Conservation (phyloP, 2,888 invertebrate species). For the Acrobasis repandana region DNA sequence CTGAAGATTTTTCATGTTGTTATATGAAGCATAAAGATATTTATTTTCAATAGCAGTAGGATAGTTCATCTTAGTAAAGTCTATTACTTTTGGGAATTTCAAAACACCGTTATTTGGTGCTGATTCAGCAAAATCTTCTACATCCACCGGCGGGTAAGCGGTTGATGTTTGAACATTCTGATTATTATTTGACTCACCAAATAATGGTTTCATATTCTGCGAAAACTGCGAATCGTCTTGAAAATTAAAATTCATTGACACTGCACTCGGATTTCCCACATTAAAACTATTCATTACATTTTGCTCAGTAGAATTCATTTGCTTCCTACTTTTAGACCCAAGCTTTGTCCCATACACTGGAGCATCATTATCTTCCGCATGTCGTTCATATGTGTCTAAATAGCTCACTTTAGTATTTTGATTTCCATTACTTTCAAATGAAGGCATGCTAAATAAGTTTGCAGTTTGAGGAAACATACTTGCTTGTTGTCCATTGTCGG, state of each 20-base stretch:
- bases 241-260: slow-evolving; percentile 43
- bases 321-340: slow-evolving; percentile 53
- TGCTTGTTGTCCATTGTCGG: slow-evolving; percentile 48
- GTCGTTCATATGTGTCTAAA: slow-evolving; percentile 43
- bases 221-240: slow-evolving; percentile 41
- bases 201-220: slow-evolving; percentile 47
- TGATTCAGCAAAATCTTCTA: slow-evolving; percentile 47
- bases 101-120: slow-evolving; percentile 41
- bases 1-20: slow-evolving; percentile 39
- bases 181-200: slow-evolving; percentile 46
- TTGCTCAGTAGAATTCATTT: slow-evolving; percentile 49
- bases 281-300: slow-evolving; percentile 47
- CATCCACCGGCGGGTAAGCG: slow-evolving; percentile 44
- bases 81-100: slow-evolving; percentile 66
- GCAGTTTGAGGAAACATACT: slow-evolving; percentile 54
- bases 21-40: slow-evolving; percentile 47
- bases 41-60: slow-evolving; percentile 55
- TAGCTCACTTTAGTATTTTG: slow-evolving; percentile 46
- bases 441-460: slow-evolving; percentile 54
- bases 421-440: slow-evolving; percentile 45
- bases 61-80: slow-evolving; percentile 67
- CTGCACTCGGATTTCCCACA: slow-evolving; percentile 42
- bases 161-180: slow-evolving; percentile 46
- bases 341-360: slow-evolving; percentile 71
- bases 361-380: slow-evolving; percentile 46